A percentile compares a stretch with the other conserved stretches of the same genome.
These are phyloP conservation scores for Sorex fumeus DNA, from an alignment of 2,113 vertebrate genomes.

Conservation along the genomic window DNA sequence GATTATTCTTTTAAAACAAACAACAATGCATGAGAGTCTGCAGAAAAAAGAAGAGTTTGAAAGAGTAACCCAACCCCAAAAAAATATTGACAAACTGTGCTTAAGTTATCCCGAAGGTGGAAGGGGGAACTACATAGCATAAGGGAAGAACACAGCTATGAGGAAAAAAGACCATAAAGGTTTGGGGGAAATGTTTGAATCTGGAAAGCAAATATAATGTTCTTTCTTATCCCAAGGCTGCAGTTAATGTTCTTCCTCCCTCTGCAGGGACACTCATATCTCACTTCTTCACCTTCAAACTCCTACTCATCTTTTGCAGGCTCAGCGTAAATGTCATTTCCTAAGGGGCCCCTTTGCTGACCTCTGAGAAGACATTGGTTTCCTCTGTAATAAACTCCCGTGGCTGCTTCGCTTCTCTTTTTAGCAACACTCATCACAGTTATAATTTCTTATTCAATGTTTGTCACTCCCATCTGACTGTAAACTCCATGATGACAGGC, in stretches of 20 bases:
- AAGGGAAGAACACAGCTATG: background rate
- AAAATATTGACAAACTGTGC: background rate
- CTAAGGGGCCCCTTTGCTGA: background rate
- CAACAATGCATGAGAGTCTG: background rate
- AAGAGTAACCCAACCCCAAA: background rate
- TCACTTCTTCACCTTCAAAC: background rate
- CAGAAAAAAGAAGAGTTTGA: slow-evolving; percentile 12
- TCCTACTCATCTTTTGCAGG: background rate
- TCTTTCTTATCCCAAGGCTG: background rate
- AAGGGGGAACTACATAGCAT: background rate
- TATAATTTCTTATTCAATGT: background rate
- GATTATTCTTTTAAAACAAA: background rate
- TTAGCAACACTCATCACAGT: background rate
- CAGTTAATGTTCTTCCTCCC: background rate
- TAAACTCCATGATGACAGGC: background rate
- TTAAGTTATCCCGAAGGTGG: slow-evolving; percentile 16
- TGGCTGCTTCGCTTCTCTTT: background rate
- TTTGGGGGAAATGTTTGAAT: background rate
- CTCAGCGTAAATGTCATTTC: slow-evolving; percentile 2
- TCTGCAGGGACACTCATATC: background rate
- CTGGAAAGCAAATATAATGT: background rate
- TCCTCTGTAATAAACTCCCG: background rate
- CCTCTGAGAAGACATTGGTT: background rate
- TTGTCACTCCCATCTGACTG: background rate
- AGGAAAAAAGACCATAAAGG: background rate